Conservation (phyloP, 1,140 invertebrate genomes). For the Agrypnia vestita region DNA sequence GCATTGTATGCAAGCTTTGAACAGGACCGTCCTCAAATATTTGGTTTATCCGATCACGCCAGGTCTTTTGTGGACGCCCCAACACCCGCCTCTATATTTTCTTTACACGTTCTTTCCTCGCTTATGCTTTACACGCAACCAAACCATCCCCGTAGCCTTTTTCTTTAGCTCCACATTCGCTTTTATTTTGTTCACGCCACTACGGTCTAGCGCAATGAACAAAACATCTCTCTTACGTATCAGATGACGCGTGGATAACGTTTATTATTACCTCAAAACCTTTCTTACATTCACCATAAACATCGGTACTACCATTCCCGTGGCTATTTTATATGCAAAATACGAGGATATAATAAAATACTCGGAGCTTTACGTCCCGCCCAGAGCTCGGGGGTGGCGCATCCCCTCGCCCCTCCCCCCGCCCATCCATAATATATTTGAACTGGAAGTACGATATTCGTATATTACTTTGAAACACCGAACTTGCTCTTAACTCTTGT, state of each 20-base stretch:
- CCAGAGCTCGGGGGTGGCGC: not conserved
- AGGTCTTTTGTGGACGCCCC: too few species aligned
- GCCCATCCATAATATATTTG: conserved; percentile 33
- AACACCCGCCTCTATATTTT: too few species aligned
- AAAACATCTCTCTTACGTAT: not conserved
- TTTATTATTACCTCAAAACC: not conserved
- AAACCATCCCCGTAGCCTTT: too few species aligned
- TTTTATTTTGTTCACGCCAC: too few species aligned
- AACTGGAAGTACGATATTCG: conserved; percentile 37
- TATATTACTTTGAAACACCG: conserved; percentile 49
- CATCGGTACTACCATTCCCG: conserved; percentile 8
- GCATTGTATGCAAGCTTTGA: too few species aligned
- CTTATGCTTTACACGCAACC: too few species aligned
- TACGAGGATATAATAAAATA: conserved; percentile 38
- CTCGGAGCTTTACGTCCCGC: conserved; percentile 12
- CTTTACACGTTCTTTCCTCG: too few species aligned
- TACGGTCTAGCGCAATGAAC: too few species aligned
- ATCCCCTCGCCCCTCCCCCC: not conserved
- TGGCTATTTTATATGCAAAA: conserved; percentile 42
- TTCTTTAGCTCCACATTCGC: too few species aligned
- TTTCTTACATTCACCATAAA: conserved; percentile 2
- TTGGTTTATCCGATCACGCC: too few species aligned
- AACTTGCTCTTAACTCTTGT: conserved; percentile 49
- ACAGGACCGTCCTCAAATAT: too few species aligned
- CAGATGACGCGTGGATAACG: not conserved